Base-by-base conservation (phyloP, 2,797 vertebrate genomes). In the Botia almorhae region DNA sequence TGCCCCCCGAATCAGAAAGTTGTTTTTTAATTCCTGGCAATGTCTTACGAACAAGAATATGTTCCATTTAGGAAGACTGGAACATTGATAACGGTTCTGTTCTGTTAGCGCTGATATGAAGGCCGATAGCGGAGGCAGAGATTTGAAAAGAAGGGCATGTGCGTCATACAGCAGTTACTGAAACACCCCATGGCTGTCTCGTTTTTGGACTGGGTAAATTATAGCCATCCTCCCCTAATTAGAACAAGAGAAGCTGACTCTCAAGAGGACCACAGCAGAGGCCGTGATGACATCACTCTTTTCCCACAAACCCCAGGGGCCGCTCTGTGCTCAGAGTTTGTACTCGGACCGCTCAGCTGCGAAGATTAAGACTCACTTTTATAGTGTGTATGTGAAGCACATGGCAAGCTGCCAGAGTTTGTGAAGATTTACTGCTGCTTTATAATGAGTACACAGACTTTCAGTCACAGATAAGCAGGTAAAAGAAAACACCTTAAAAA, bases 201-300 rank as follows among this genome's bases (percentile, higher is more conserved):
- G 46, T 81, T 83, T 84, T 33, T 68, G 74, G 74, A 73, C 60
- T 13, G 61, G 65, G 76, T 76, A 81, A 83, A 86, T 86, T 84
- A 86, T 86, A 83, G 78, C 77, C 21, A 33, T 82, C 72, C 67
- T 70, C 71, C 81, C 69, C 74, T 84, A 81, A 85, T 85, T 80
- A 84, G 82, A 84, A 85, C 76, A 83, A 85, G 81, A 80, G 51
- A 75, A 29, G 12, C 48, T 58, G 56, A 69, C 81, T 85, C 84
- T 87, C 85, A 46, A 43, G 82, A 82, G 78, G 46, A 68, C 46
- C 5, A n/a, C 60, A 56, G 36, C 64, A 33, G 33, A 33, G 65
- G 74, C 63, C 19, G 7, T 70, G 56, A 74, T 88, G 83, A 84
- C 81, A 81, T 88, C 85, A 81, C 50, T 17, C 56, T 61, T 80